phyloP scores from a whole-genome alignment of 2,888 invertebrate species.

The Disparrhopalites patrizii region DNA sequence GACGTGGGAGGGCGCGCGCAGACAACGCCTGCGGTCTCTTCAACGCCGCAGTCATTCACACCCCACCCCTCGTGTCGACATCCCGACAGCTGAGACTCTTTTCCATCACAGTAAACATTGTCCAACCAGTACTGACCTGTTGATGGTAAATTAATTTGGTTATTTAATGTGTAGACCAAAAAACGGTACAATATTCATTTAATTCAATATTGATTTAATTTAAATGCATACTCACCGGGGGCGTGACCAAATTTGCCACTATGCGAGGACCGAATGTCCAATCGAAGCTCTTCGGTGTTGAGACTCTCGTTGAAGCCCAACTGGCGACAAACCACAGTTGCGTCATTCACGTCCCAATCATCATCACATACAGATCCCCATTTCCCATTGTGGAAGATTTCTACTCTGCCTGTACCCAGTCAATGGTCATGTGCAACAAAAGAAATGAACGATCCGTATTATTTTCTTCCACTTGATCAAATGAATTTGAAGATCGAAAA shows the following conservation, averaged over 20 bases:
- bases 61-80: conserved; percentile 88
- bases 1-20: conserved; percentile 55
- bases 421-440: background rate
- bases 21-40: conserved; percentile 79
- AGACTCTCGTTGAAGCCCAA: conserved; percentile 59
- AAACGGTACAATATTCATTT: no score
- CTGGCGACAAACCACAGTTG: conserved; percentile 74
- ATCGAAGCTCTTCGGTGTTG: background rate
- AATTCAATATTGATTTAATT: no score
- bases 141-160: no score
- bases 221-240: no score
- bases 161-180: no score
- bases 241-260: conserved; percentile 73
- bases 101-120: conserved; percentile 78
- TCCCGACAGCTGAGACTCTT: conserved; percentile 66
- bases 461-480: background rate
- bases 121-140: conserved; percentile 82
- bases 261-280: conserved; percentile 63
- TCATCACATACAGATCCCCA: conserved; percentile 93
- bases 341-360: conserved; percentile 82
- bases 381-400: conserved; percentile 77
- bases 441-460: background rate
- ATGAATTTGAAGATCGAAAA: no score
- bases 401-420: conserved; percentile 73
- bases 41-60: conserved; percentile 66